Percentiles rank a stretch among this genome's conserved stretches.
Conservation (phyloP, 1,140 invertebrate species). For the Subanguina moxae region DNA sequence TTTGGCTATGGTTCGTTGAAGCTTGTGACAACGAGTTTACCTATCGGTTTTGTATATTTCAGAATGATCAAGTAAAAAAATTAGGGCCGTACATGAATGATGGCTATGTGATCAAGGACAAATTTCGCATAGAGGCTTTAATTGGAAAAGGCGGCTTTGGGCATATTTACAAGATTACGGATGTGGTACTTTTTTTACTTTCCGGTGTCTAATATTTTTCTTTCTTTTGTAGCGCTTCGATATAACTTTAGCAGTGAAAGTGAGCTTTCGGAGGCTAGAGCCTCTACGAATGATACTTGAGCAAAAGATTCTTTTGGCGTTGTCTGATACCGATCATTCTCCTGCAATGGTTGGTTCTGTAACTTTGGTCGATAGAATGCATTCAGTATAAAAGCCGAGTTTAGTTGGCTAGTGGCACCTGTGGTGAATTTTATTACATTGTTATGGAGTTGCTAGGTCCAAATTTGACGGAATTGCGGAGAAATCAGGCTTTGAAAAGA, state of each 20-base stretch:
- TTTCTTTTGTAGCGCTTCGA: conserved; percentile 13
- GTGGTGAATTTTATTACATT: conserved; percentile 32
- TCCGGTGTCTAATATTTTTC: not conserved
- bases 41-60: no score
- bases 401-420: conserved; percentile 34
- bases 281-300: conserved; percentile 8
- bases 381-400: no score
- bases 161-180: not conserved
- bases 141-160: conserved; percentile 2
- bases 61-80: no score
- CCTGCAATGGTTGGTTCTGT: not conserved
- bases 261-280: not conserved
- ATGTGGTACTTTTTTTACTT: conserved; percentile 14
- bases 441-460: conserved; percentile 42
- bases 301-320: not conserved
- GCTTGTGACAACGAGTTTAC: no score
- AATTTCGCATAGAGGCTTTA: not conserved
- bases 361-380: conserved; percentile 15
- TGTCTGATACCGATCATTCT: conserved; percentile 4
- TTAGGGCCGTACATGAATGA: not conserved
- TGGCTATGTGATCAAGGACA: conserved; percentile 13
- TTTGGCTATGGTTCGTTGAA: no score
- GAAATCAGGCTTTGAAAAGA: conserved; percentile 5
- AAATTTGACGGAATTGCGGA: conserved; percentile 29
- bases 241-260: conserved; percentile 8